Conservation (phyloP, 2,888 invertebrate genomes). For the Phyllotreta striolata region DNA sequence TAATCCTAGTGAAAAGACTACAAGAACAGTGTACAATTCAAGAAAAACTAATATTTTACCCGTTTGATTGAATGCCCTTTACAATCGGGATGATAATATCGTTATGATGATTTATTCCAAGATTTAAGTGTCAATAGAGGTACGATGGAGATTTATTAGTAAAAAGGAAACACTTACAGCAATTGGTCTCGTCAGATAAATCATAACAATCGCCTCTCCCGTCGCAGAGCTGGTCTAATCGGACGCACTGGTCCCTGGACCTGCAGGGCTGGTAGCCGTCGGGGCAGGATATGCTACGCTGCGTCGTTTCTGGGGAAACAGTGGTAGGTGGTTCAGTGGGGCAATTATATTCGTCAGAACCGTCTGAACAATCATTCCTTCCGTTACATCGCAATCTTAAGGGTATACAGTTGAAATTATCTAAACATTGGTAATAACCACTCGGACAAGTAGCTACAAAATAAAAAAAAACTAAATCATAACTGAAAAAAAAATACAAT, state of each 20-base stretch:
- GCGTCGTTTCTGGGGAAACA: conserved; percentile 44
- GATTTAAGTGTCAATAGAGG: no score
- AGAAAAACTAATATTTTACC: conserved; percentile 14
- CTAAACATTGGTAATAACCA: conserved; percentile 73
- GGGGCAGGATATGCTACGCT: conserved; percentile 54
- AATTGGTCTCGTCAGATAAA: conserved; percentile 84
- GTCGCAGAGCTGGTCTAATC: conserved; percentile 70
- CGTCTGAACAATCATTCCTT: conserved; percentile 66
- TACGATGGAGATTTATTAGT: no score
- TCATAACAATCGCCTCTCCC: conserved; percentile 83
- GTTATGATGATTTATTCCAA: no score
- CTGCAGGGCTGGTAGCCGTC: conserved; percentile 61
- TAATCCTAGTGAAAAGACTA: neutral
- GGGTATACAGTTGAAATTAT: conserved; percentile 68
- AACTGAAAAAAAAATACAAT: conserved; percentile 43
- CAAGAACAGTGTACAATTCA: no score
- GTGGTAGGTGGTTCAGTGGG: conserved; percentile 59
- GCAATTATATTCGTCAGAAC: conserved; percentile 68
- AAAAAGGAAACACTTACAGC: conserved; percentile 63
- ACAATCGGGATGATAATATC: no score
- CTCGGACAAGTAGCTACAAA: conserved; percentile 69
- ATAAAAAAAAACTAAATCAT: conserved; percentile 34
- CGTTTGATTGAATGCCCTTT: no score
- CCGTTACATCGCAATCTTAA: conserved; percentile 68
- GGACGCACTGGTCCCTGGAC: conserved; percentile 65